Evolutionary conservation across 30 jellyfish, hydroid and myxozoan genomes (phyloP), one percentile per base, ranked within the genome.

Genomic region (Pelagia noctiluca): DNA sequence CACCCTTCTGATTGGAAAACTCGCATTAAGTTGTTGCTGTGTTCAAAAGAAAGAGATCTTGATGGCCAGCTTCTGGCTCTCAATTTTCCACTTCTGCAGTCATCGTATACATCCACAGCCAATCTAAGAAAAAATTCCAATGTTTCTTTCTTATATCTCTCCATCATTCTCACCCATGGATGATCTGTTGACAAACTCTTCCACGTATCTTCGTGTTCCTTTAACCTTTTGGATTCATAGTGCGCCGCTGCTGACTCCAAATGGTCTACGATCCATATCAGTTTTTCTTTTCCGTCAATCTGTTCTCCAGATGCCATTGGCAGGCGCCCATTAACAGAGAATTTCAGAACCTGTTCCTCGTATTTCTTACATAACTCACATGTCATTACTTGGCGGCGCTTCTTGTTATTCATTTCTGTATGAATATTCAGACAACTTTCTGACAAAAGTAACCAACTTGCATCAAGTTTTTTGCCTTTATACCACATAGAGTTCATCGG

Each of bases 271-370:
- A 63, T 57, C 70, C 83, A 80, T 65, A 63, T 63, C 84, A 63
- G 47, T 47, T 48, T 64, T 36, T 50, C 88, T 54, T 54, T 50
- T 57, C 89, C 67, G 26, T 78, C 67, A 33, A 78, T 26, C 38
- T 82, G 80, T 24, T 54, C 71, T 65, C 82, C 90, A 62, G 83
- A 80, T 38, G 90, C 82, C 84, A 80, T 80, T n/a, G 90, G 84
- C 50, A 65, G 74, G 75, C 83, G 84, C 30, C 72, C 73, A 42
- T 48, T 74, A 33, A 64, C 73, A 46, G 73, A 50, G 32, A 32
- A 74, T 33, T 74, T 5, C 30, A 64, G 46, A 35, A 63, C 82
- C 42, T 78, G 89, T 19, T 54, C 54, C 83, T 52, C 74, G 68
- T 61, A 47, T 38, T 80, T 68, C 50, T 80, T 36, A 80, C 82